Percentiles rank a stretch among this genome's conserved stretches.
These are phyloP conservation scores for Anseranas semipalmata DNA, from an alignment of 2,113 vertebrate genomes.

Conservation along the genomic window DNA sequence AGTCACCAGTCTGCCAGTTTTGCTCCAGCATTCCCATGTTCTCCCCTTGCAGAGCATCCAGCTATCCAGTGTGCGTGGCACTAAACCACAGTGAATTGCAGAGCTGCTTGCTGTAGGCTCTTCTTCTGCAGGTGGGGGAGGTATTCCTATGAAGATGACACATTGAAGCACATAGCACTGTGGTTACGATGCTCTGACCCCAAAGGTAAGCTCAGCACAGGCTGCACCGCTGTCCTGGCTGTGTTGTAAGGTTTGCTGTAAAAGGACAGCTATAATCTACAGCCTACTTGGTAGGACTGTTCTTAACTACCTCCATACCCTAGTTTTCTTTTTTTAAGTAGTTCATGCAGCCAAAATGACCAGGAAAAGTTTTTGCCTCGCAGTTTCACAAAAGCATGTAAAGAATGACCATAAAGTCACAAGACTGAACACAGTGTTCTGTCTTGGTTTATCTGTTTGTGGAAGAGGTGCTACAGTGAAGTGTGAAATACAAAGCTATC, in stretches of 20 bases:
- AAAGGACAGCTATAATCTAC: neutral
- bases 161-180: rapidly evolving
- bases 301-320: neutral
- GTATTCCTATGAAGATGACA: rapidly evolving
- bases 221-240: neutral
- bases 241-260: neutral
- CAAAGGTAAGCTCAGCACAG: neutral
- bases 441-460: neutral
- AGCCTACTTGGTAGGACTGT: neutral
- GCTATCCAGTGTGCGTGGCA: rapidly evolving
- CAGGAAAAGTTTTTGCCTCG: neutral
- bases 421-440: rapidly evolving
- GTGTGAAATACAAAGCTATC: neutral
- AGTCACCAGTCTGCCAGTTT: neutral
- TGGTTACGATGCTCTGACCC: neutral
- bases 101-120: neutral
- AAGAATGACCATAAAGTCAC: neutral
- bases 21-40: neutral
- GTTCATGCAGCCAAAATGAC: neutral
- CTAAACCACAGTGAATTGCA: neutral
- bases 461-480: neutral
- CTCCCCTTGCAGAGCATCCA: rapidly evolving
- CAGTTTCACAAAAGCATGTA: neutral
- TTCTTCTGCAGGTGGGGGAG: neutral
- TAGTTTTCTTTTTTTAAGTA: neutral